Evolutionary conservation across 2,888 invertebrate species (phyloP).

Genomic region (Tetranychus truncatus): DNA sequence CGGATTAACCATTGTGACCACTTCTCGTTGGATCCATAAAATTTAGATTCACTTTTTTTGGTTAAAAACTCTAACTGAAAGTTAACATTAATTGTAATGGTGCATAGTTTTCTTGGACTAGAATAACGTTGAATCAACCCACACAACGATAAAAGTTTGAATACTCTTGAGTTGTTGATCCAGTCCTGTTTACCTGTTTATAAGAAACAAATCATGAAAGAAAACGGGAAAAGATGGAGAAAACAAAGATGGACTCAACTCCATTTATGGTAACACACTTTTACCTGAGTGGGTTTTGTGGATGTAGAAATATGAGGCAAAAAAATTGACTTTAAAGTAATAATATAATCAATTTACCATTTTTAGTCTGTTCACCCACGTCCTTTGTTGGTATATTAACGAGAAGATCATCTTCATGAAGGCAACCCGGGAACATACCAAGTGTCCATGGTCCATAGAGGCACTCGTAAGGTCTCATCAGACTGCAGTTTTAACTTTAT

Average conservation of each 20-base stretch:
- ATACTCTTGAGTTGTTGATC: neutral
- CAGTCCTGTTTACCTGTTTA: neutral
- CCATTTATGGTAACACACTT: too few relatives aligned
- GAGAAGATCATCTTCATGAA: too few relatives aligned
- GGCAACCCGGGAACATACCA: too few relatives aligned
- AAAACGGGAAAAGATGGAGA: constrained; percentile 1
- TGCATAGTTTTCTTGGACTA: neutral
- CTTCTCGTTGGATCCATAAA: neutral
- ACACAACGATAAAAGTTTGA: neutral
- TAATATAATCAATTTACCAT: too few relatives aligned
- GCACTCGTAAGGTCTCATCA: too few relatives aligned
- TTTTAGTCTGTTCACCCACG: too few relatives aligned
- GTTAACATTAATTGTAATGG: neutral
- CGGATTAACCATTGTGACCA: neutral
- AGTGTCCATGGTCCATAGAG: too few relatives aligned
- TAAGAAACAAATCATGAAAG: neutral
- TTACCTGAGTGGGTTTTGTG: too few relatives aligned
- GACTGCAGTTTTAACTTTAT: too few relatives aligned
- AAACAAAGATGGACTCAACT: neutral
- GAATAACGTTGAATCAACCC: neutral
- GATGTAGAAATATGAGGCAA: too few relatives aligned
- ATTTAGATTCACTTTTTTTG: neutral
- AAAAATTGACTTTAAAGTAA: too few relatives aligned
- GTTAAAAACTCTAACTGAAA: neutral
- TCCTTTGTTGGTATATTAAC: too few relatives aligned